Evolutionary conservation across 2,797 vertebrate genomes (phyloP).

Genomic region (Merluccius polli): DNA sequence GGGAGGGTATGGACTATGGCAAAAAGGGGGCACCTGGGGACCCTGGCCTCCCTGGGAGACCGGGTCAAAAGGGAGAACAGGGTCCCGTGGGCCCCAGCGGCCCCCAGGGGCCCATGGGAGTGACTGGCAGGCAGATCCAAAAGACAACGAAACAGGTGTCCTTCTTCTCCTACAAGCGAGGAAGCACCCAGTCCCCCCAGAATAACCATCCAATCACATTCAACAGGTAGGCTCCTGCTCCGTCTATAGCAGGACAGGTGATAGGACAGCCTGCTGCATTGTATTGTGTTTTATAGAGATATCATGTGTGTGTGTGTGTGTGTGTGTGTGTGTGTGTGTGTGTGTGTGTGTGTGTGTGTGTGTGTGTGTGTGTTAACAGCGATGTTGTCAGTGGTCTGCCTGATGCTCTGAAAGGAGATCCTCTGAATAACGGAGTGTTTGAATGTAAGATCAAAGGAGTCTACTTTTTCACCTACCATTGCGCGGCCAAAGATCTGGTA

Average conservation of each 20-base stretch:
- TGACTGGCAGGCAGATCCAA: conserved; percentile 43
- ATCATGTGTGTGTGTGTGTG: no score
- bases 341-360: background rate
- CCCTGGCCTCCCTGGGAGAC: conserved; percentile 42
- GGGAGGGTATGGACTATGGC: conserved; percentile 34
- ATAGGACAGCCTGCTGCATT: background rate
- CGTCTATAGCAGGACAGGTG: background rate
- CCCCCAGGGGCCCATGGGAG: background rate
- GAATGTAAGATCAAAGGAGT: conserved; percentile 25
- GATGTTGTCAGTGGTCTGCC: background rate
- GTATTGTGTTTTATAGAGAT: background rate
- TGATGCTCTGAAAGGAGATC: background rate
- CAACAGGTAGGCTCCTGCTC: background rate
- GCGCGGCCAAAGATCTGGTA: conserved; percentile 49
- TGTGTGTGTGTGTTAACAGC: background rate
- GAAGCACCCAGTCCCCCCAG: fast-evolving
- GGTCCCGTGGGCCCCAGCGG: conserved; percentile 26
- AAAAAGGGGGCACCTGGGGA: conserved; percentile 30
- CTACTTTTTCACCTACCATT: conserved; percentile 62
- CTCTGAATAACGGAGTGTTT: conserved; percentile 36
- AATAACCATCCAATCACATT: conserved; percentile 1
- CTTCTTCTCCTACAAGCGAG: conserved; percentile 47
- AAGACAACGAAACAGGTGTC: background rate
- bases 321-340: background rate
- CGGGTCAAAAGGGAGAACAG: background rate